Conservation (phyloP, 64 coral and sea anemone species). For the Dendronephthya gigantea region DNA sequence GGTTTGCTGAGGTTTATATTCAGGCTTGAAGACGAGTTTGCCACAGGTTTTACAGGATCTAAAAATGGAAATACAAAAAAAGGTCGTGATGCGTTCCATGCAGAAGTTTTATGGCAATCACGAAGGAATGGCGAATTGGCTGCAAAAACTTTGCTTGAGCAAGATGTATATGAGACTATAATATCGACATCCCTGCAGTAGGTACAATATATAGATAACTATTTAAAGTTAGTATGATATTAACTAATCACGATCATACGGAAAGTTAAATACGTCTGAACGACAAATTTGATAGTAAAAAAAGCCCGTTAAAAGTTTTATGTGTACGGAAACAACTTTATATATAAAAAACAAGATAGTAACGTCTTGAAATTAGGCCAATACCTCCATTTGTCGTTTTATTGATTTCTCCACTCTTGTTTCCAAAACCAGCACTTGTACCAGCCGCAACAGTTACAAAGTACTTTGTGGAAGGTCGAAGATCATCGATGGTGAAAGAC, state of each 20-base stretch:
- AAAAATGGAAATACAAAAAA: neutral
- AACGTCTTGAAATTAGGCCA: neutral
- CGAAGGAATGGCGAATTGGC: no score
- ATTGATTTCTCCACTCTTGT: neutral
- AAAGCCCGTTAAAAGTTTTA: no score
- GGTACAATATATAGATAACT: no score
- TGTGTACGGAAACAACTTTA: neutral
- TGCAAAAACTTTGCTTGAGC: no score
- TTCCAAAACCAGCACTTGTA: neutral
- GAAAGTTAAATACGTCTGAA: no score
- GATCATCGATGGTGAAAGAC: neutral
- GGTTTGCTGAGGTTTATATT: neutral
- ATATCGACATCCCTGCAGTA: no score
- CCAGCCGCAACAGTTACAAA: neutral
- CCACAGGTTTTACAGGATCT: neutral
- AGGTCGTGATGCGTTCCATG: neutral
- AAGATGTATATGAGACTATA: no score
- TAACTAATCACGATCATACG: no score
- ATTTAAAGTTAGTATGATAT: no score
- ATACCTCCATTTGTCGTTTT: neutral
- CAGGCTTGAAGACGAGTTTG: neutral
- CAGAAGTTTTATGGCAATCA: no score
- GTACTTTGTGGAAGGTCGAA: neutral
- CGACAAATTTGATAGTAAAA: no score
- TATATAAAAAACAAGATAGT: neutral